Percentiles rank a stretch among this genome's conserved stretches.
Conservation (phyloP, 2,797 vertebrate genomes). For the Rhinatrema bivittatum region DNA sequence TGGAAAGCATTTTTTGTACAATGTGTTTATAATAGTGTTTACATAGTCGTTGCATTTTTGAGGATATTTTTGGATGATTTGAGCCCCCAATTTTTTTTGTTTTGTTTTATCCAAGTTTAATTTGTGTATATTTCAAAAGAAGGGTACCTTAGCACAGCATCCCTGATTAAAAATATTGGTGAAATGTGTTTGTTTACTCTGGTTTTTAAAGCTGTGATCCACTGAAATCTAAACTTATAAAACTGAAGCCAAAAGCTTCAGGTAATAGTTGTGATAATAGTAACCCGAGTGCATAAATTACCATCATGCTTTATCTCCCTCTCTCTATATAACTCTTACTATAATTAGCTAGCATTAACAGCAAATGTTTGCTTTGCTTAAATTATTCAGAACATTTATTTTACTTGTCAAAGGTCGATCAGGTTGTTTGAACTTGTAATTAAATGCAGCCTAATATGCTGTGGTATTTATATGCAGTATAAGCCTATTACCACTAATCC, state of each 20-base stretch:
- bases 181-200: constrained; percentile 13
- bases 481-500: constrained; percentile 44
- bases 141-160: neutral
- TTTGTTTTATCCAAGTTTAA: constrained; percentile 4
- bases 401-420: constrained; percentile 71
- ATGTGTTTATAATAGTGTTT: too few relatives aligned
- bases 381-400: constrained; percentile 82
- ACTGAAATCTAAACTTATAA: constrained; percentile 24
- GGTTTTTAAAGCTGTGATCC: constrained; percentile 19
- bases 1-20: too few relatives aligned
- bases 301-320: constrained; percentile 21
- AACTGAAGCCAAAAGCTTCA: constrained; percentile 26
- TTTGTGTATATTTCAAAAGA: constrained; percentile 2
- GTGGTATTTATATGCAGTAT: constrained; percentile 51
- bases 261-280: constrained; percentile 52
- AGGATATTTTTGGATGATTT: too few relatives aligned
- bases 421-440: constrained; percentile 66
- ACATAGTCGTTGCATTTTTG: too few relatives aligned
- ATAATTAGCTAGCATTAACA: constrained; percentile 75
- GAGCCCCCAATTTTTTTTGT: too few relatives aligned
- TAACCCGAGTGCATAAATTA: constrained; percentile 59
- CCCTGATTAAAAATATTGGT: constrained; percentile 11
- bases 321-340: constrained; percentile 52
- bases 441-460: constrained; percentile 59
- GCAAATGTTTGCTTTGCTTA: constrained; percentile 78